Base-by-base conservation (phyloP, 2,888 invertebrate species). In the Lasioglossum pauxillum region DNA sequence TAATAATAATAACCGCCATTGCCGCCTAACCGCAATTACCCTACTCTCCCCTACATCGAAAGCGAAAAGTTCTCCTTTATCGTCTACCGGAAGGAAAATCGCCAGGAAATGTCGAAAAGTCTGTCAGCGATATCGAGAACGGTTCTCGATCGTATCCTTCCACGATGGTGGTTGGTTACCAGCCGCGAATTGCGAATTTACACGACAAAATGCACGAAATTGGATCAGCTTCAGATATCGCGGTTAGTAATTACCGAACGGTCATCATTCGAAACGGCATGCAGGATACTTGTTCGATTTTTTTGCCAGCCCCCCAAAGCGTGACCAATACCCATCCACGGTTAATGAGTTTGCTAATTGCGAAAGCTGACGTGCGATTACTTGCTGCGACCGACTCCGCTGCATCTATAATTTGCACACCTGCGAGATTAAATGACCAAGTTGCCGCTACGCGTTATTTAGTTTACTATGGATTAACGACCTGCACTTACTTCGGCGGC, bases 171-270 rank as follows among this genome's bases (percentile, higher is more conserved):
- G 77, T 83, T 76, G 83, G 67, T 78, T 60, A 38, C 60, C 38
- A 77, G 67, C 80, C 71, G 10, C 19, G 19, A 19, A 89, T 90
- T 91, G 79, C 81, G 83, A 76, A 85, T 67, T 80, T 74, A 46
- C 41, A 38, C 44, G n/a, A 38, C 41, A 38, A 73, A 78, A 82
- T 74, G 85, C 76, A 71, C 81, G 86, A 86, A 88, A 92, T 91
- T 90, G 88, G 80, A 84, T 69, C 79, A 57, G 44, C 46, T 75
- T 67, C 27, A 46, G 53, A 8, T 67, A 69, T 53, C 27, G 23
- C 41, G 67, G 60, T 23, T 46, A 19, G 75, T 64, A 79, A 83
- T 71, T 71, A 75, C 35, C 41, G 49, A 71, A 53, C 41, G 57
- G 38, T 31, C 75, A 44, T 78, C 69, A 19, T 49, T 72, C 23